Percentiles rank a stretch among this genome's conserved stretches.
phyloP scores from a whole-genome alignment of 2,888 invertebrate species.

The Nomada hirtipes region DNA sequence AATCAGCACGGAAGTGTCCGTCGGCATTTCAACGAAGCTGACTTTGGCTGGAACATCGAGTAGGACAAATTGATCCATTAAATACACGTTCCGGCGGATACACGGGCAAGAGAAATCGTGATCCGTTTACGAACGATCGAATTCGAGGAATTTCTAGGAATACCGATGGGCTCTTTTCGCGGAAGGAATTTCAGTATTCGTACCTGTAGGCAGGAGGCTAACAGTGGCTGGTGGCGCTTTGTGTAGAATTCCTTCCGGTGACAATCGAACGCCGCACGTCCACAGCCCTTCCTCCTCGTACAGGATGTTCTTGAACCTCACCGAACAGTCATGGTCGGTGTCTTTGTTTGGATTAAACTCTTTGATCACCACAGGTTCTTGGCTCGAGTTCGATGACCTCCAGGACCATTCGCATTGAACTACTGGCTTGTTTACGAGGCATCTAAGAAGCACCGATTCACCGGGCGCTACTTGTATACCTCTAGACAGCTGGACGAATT shows the following conservation, averaged over 20 bases:
- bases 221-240: constrained; percentile 82
- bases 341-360: constrained; percentile 80
- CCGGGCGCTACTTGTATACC: constrained; percentile 82
- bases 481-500: constrained; percentile 82
- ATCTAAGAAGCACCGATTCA: constrained; percentile 81
- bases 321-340: constrained; percentile 82
- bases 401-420: constrained; percentile 83
- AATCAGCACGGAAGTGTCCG: constrained; percentile 75
- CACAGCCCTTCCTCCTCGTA: constrained; percentile 83
- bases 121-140: neutral
- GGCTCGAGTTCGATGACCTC: constrained; percentile 80
- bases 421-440: constrained; percentile 81
- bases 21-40: constrained; percentile 79
- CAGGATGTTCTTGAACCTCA: constrained; percentile 81
- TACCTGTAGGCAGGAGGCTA: constrained; percentile 81
- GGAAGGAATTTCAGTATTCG: neutral
- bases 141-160: neutral
- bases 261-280: constrained; percentile 82
- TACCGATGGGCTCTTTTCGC: neutral
- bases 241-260: constrained; percentile 78
- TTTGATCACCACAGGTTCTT: constrained; percentile 77
- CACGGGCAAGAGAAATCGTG: neutral
- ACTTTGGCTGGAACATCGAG: constrained; percentile 76
- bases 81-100: neutral
- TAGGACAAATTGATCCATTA: constrained; percentile 20